phyloP scores from a whole-genome alignment of 2,888 invertebrate species.

The Acholoe squamosa region DNA sequence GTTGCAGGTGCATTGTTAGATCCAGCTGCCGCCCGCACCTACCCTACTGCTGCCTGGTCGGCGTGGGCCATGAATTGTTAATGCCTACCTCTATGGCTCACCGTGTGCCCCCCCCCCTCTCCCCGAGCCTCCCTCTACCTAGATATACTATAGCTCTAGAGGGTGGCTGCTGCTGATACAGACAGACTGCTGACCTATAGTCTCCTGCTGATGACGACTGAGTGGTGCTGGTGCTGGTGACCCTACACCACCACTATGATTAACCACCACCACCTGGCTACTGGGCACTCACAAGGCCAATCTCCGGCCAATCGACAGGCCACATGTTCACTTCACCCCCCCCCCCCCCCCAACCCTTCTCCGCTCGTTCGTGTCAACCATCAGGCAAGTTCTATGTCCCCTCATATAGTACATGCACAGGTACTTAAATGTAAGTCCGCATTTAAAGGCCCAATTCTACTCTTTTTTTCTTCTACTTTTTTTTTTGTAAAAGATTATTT shows the following conservation, averaged over 20 bases:
- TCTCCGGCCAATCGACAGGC: background rate
- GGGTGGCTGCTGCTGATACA: background rate
- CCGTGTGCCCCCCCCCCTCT: background rate
- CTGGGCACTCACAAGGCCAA: background rate
- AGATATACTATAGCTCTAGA: background rate
- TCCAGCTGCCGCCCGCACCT: conserved; percentile 20
- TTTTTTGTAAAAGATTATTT: too few relatives aligned
- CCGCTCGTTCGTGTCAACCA: background rate
- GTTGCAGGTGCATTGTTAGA: conserved; percentile 34
- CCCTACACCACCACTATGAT: background rate
- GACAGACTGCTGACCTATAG: background rate
- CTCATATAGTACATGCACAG: background rate
- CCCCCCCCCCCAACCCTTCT: background rate
- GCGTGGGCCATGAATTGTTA: conserved; percentile 16
- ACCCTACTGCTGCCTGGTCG: background rate
- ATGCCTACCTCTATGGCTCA: background rate
- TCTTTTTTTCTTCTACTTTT: too few relatives aligned
- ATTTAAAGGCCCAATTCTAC: background rate
- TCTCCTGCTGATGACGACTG: background rate
- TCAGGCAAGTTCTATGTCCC: background rate
- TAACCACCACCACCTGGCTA: background rate
- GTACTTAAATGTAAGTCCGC: background rate
- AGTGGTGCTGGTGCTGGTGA: background rate
- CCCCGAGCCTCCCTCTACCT: background rate
- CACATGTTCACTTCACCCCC: background rate